These are phyloP conservation scores for Cantharis rufa DNA, from an alignment of 2,888 invertebrate species.

Conservation along the genomic window DNA sequence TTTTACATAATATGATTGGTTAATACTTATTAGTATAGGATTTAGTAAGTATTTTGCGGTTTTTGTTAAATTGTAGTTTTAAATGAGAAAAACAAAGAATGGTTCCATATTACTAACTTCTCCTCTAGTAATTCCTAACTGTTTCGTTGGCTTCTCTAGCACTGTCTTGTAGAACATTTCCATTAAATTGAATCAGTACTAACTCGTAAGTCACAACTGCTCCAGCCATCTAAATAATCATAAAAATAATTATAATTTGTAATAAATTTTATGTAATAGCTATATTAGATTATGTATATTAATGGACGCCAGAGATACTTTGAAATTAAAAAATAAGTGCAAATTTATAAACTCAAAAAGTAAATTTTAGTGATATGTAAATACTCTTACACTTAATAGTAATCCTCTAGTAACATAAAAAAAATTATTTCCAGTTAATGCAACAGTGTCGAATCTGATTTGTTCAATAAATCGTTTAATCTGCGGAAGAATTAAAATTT, in stretches of 20 bases:
- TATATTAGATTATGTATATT: background rate
- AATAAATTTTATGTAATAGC: background rate
- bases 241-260: background rate
- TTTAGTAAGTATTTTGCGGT: no score
- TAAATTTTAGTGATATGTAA: background rate
- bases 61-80: no score
- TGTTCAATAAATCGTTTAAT: conserved; percentile 14
- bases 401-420: conserved; percentile 15
- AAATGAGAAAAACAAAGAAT: no score
- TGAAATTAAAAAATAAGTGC: background rate
- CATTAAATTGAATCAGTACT: conserved; percentile 46
- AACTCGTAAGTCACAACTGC: conserved; percentile 48
- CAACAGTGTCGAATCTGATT: background rate
- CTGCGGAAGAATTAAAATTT: conserved; percentile 6
- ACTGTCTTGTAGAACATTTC: background rate
- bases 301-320: background rate
- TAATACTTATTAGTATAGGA: no score
- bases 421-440: conserved; percentile 9
- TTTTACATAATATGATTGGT: no score
- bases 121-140: no score
- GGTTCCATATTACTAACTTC: no score
- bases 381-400: conserved; percentile 5
- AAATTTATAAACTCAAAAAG: no score
- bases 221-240: conserved; percentile 43
- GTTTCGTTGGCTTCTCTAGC: background rate